These are phyloP conservation scores for Torymus aiolomorphi DNA, from an alignment of 2,888 invertebrate genomes.

Conservation along the genomic window DNA sequence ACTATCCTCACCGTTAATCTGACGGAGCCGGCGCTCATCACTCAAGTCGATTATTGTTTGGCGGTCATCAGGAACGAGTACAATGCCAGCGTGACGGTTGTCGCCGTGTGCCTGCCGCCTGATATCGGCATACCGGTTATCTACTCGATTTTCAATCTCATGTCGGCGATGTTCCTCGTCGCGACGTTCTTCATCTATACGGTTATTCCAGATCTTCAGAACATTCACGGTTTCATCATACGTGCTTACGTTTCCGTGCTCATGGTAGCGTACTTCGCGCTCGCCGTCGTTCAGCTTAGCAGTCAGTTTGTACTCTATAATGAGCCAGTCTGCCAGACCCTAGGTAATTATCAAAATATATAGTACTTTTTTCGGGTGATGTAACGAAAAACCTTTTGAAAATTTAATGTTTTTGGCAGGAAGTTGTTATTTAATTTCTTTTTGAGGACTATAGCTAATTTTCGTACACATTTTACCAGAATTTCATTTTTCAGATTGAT, in stretches of 20 bases:
- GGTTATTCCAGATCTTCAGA: conserved; percentile 67
- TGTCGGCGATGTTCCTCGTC: conserved; percentile 66
- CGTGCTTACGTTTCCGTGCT: conserved; percentile 67
- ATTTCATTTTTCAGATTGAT: too few relatives aligned
- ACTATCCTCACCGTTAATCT: conserved; percentile 58
- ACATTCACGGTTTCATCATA: conserved; percentile 69
- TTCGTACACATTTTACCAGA: too few relatives aligned
- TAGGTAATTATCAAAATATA: conserved; percentile 56
- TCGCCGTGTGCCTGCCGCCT: conserved; percentile 54
- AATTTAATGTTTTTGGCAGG: too few relatives aligned
- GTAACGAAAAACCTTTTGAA: too few relatives aligned
- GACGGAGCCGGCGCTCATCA: conserved; percentile 9
- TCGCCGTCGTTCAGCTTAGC: conserved; percentile 64
- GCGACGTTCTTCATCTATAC: conserved; percentile 69
- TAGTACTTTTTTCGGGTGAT: too few relatives aligned
- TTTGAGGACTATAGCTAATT: too few relatives aligned
- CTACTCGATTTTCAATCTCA: conserved; percentile 62
- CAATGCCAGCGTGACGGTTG: conserved; percentile 44
- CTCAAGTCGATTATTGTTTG: conserved; percentile 62
- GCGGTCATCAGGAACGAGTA: conserved; percentile 50
- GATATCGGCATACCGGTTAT: not conserved
- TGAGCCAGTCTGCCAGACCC: conserved; percentile 36
- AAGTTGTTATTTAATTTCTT: too few relatives aligned
- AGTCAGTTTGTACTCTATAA: conserved; percentile 14
- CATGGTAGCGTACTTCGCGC: conserved; percentile 64